A percentile compares a stretch with the other conserved stretches of the same genome.
Conservation (phyloP, 1,140 invertebrate species). For the Drosophila santomea region DNA sequence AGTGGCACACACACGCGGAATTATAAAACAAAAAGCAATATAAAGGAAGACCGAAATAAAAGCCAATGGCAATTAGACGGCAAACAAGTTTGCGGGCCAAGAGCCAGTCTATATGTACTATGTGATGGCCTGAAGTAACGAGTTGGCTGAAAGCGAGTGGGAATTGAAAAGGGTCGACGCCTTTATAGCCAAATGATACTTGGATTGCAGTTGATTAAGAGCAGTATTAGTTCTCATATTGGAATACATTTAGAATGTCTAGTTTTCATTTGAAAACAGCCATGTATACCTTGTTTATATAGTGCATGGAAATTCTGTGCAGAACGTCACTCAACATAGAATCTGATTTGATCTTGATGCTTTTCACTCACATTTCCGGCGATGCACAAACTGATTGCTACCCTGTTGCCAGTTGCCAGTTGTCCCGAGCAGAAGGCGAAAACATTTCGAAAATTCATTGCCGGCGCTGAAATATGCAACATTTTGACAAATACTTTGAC, state of each 20-base stretch:
- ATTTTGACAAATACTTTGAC: constrained; percentile 78
- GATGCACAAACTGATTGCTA: constrained; percentile 6
- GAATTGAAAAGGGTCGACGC: constrained; percentile 4
- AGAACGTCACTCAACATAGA: neutral
- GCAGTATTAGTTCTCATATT: neutral
- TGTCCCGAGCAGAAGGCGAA: constrained; percentile 8
- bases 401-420: constrained; percentile 10
- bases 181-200: neutral
- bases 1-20: constrained; percentile 20
- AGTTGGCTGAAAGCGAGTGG: constrained; percentile 5
- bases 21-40: constrained; percentile 20
- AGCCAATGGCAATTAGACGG: constrained; percentile 65
- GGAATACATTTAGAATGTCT: too few relatives aligned
- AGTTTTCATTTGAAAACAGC: too few relatives aligned
- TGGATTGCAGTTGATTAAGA: neutral
- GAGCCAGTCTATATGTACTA: constrained; percentile 1
- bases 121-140: constrained; percentile 19
- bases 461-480: constrained; percentile 73
- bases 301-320: neutral
- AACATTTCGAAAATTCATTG: constrained; percentile 60
- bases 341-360: neutral
- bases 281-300: too few relatives aligned
- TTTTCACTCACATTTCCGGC: neutral
- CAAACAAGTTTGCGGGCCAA: constrained; percentile 55
- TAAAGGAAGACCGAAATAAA: constrained; percentile 42